phyloP scores from a whole-genome alignment of 2,888 invertebrate genomes.

The Drosophila greeni region DNA sequence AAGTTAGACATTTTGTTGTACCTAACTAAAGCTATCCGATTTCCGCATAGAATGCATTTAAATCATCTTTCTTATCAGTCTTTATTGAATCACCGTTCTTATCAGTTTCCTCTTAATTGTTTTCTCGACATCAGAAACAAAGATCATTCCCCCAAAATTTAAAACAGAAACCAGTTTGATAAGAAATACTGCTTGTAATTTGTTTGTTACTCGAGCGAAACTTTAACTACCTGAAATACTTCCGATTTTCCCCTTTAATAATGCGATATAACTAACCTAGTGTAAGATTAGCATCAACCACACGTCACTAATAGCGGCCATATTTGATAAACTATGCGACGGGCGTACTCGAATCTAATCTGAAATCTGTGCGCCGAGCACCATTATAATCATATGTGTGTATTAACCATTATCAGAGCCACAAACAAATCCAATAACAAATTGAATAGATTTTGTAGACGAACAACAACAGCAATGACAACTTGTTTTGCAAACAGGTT shows the following conservation, averaged over 20 bases:
- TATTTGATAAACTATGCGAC: constrained; percentile 53
- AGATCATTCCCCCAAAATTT: background rate
- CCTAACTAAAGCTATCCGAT: background rate
- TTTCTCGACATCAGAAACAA: too few relatives aligned
- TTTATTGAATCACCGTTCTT: background rate
- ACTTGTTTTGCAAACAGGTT: constrained; percentile 42
- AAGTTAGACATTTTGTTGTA: background rate
- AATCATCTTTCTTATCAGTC: constrained; percentile 14
- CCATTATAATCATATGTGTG: constrained; percentile 15
- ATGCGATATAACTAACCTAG: constrained; percentile 40
- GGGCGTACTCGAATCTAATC: constrained; percentile 55
- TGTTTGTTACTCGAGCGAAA: background rate
- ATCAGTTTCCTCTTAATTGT: constrained; percentile 11
- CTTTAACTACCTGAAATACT: background rate
- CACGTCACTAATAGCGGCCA: constrained; percentile 49
- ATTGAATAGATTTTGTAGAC: constrained; percentile 22
- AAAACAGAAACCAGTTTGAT: constrained; percentile 5
- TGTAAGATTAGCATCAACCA: constrained; percentile 28
- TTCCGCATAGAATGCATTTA: background rate
- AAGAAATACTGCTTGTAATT: background rate
- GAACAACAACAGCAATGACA: constrained; percentile 27
- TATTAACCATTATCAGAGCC: constrained; percentile 37
- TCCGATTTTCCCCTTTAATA: constrained; percentile 5
- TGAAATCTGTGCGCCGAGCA: constrained; percentile 28
- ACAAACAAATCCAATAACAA: constrained; percentile 19